Percentiles rank a stretch among this genome's conserved stretches.
Conservation (phyloP, 53 echinoderm and acorn worm genomes). For the Hippasteria phrygiana region DNA sequence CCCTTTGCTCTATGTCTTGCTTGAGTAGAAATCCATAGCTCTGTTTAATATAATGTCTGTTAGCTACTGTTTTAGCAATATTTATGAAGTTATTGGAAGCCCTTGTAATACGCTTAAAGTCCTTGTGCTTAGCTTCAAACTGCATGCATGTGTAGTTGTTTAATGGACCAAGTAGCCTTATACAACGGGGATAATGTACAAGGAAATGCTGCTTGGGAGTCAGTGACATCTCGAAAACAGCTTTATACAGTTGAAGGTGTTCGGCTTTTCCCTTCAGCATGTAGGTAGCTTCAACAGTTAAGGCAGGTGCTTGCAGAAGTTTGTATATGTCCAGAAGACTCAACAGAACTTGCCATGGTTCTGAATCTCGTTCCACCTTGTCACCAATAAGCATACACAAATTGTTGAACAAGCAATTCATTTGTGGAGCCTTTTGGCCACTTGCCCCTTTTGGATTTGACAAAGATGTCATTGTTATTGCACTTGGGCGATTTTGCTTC, state of each 20-base stretch:
- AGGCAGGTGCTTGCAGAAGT: constrained; percentile 58
- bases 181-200: constrained; percentile 64
- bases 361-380: constrained; percentile 61
- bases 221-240: constrained; percentile 53
- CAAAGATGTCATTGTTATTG: constrained; percentile 46
- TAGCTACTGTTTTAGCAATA: constrained; percentile 63
- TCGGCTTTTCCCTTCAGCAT: constrained; percentile 57
- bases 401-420: constrained; percentile 66
- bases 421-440: constrained; percentile 76
- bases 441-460: constrained; percentile 69
- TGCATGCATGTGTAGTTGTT: constrained; percentile 42
- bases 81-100: constrained; percentile 57
- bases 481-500: constrained; percentile 62
- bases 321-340: constrained; percentile 69
- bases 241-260: constrained; percentile 67
- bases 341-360: constrained; percentile 63
- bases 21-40: constrained; percentile 41
- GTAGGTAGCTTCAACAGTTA: constrained; percentile 73
- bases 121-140: constrained; percentile 65
- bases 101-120: constrained; percentile 49
- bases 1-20: constrained; percentile 49
- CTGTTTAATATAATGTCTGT: constrained; percentile 55
- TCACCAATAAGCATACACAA: constrained; percentile 69
- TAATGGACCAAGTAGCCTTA: constrained; percentile 66
- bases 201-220: constrained; percentile 50